Percentiles rank a stretch among this genome's conserved stretches.
These are phyloP conservation scores for Rhamphomyia laevipes DNA, from an alignment of 2,888 invertebrate genomes.

Conservation along the genomic window DNA sequence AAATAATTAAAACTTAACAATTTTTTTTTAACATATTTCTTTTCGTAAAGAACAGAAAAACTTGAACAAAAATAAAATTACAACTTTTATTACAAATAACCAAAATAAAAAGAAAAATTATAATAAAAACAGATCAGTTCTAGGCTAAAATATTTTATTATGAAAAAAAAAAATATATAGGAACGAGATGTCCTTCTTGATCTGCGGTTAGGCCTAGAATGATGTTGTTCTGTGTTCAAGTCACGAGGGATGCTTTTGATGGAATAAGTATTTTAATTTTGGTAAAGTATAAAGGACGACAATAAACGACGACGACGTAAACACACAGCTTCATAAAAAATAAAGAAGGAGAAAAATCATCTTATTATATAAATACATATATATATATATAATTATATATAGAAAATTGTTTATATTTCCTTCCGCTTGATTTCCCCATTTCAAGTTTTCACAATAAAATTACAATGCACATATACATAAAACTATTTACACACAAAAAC, in stretches of 20 bases:
- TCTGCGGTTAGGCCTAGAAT: conserved; percentile 41
- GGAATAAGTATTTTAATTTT: neutral
- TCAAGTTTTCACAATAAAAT: no score
- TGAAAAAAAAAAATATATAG: conserved; percentile 15
- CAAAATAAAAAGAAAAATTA: conserved; percentile 3
- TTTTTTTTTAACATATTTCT: no score
- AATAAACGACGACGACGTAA: no score
- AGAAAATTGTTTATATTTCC: no score
- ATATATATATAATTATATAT: no score
- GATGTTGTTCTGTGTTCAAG: conserved; percentile 35
- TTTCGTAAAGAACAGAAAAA: no score
- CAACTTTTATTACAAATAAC: conserved; percentile 11
- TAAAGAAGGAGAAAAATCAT: neutral
- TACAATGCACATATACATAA: no score
- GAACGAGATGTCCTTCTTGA: conserved; percentile 33
- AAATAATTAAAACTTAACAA: neutral
- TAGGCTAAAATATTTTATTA: conserved; percentile 10
- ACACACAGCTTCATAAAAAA: neutral
- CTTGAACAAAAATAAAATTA: neutral
- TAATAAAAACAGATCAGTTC: no score
- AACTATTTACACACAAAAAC: no score
- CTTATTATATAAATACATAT: no score
- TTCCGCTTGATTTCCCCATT: no score
- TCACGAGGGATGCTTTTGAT: conserved; percentile 25
- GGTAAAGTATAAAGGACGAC: no score